Base-by-base conservation (phyloP, 2,113 vertebrate genomes). In the Epinephelus fuscoguttatus region DNA sequence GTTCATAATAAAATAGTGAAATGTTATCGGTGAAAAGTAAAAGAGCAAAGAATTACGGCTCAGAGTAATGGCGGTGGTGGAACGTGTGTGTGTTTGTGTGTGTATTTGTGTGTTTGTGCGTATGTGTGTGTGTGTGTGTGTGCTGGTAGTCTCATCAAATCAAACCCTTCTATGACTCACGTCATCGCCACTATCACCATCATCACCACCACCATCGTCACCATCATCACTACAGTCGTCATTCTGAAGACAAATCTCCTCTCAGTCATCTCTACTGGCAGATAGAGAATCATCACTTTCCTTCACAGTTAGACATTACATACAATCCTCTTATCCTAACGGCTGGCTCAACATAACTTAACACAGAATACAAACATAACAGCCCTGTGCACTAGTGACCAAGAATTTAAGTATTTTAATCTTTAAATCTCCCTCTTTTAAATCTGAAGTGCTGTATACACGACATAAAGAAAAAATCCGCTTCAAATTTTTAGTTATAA, bases 1-100 rank as follows among this genome's bases (percentile, higher is more conserved):
- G 86, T 92, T 78, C 70, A 90, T 87, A 88, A 89, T 88, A 95
- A 95, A 96, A 96, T 96, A 95, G 96, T 97, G 96, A 97, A 96
- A 97, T 91, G 92, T 93, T 70, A 84, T 87, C 50, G 60, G 86
- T 91, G 87, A 89, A 87, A 88, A 89, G 80, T 77, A 91, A 89
- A 91, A 92, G 84, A 91, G 66, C 45, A 83, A 91, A 85, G 57
- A 86, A 61, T 74, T 94, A 94, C 94, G 93, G 93, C 93, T 94
- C 94, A 92, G 88, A 90, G 88, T 92, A 88, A 91, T 91, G 89
- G 75, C 80, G 85, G 85, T 82, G 86, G 53, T 82, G 59, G 75
- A 18, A n/a, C 55, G 52, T 75, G 47, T 86, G 53, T 61, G 49
- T 64, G 52, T 68, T 15, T 77, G 18, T 82, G 47, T 86, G 66